Percentiles rank a stretch among this genome's conserved stretches.
Conservation (phyloP, 2,797 vertebrate species). For the Danio kyathit region DNA sequence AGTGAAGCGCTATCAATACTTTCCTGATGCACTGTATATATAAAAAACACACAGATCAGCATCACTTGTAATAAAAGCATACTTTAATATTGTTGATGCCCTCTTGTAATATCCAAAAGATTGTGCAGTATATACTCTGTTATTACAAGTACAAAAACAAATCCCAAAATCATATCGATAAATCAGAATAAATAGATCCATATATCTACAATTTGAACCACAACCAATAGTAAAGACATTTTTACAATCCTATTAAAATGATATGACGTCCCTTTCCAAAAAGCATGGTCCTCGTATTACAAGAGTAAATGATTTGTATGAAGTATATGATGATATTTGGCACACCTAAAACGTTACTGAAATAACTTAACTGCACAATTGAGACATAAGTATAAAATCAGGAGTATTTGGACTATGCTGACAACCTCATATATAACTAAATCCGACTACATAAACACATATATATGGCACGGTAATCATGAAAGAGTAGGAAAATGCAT, state of each 20-base stretch:
- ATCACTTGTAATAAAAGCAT: conserved; percentile 70
- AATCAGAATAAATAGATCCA: conserved; percentile 61
- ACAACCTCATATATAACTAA: conserved; percentile 27
- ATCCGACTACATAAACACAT: conserved; percentile 3
- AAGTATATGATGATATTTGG: conserved; percentile 46
- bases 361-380: conserved; percentile 9
- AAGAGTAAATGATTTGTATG: conserved; percentile 19
- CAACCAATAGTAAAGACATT: conserved; percentile 26
- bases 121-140: conserved; percentile 61
- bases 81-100: conserved; percentile 65
- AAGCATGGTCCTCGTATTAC: conserved; percentile 10
- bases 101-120: conserved; percentile 69
- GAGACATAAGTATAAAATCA: conserved; percentile 6
- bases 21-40: no score
- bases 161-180: conserved; percentile 62
- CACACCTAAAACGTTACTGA: conserved; percentile 46
- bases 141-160: conserved; percentile 69
- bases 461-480: conserved; percentile 24
- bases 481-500: conserved; percentile 2
- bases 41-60: conserved; percentile 11
- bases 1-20: no score
- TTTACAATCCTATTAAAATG: conserved; percentile 59
- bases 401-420: neutral
- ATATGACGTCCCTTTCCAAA: conserved; percentile 48
- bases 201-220: conserved; percentile 58